Conservation (phyloP, 2,797 vertebrate species). For the Mus minutoides region DNA sequence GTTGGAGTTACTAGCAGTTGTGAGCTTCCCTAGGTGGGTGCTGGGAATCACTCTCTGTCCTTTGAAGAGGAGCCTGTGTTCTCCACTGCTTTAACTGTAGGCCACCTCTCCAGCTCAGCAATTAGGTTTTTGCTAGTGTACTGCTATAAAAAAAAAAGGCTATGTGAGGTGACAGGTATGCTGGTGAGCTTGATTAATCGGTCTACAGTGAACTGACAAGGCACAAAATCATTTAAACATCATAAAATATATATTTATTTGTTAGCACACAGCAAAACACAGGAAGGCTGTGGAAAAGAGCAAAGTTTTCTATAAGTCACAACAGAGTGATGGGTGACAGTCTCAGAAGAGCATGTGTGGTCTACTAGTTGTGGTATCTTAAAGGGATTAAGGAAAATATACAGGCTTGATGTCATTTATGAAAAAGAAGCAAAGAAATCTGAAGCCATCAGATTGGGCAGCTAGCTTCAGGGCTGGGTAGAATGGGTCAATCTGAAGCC, state of each 20-base stretch:
- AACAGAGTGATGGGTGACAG: rapidly evolving
- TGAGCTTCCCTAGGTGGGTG: background rate
- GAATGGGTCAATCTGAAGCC: background rate
- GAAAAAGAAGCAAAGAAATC: background rate
- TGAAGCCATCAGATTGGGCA: background rate
- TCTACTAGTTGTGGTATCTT: background rate
- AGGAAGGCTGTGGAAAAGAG: background rate
- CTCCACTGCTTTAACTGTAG: background rate
- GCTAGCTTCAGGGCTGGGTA: background rate
- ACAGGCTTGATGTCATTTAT: background rate
- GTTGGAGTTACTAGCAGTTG: background rate
- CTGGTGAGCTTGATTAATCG: background rate
- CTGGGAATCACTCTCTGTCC: background rate
- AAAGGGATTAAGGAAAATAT: background rate
- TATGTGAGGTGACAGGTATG: background rate
- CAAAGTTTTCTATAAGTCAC: background rate
- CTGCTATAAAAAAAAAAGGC: background rate
- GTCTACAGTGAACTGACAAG: background rate
- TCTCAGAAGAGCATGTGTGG: no score
- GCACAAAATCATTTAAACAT: background rate
- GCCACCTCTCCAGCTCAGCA: background rate
- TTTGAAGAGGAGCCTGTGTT: background rate
- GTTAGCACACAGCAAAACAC: background rate
- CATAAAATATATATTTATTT: background rate
- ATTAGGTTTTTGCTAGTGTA: background rate